Evolutionary conservation across 2,113 vertebrate species (phyloP), one percentile per base, ranked within the genome.

Genomic region (Austrofundulus limnaeus): DNA sequence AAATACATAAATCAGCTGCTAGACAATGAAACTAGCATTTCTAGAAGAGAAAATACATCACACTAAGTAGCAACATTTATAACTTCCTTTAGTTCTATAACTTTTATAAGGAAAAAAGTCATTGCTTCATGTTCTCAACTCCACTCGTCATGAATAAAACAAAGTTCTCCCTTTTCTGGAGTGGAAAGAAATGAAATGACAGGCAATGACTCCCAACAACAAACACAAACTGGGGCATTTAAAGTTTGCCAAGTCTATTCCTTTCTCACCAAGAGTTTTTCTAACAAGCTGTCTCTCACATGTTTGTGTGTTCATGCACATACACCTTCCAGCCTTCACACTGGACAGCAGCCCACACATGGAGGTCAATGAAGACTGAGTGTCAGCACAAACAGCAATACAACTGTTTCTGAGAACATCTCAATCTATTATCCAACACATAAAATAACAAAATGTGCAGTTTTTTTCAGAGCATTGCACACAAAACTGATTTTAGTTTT

Each of bases 171-270:
- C 79, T 86, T 91, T 90, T 92, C 80, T 88, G 87, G 76, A 88
- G 80, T 92, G 92, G 91, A 92, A 93, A 92, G 74, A 89, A 69
- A 75, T 79, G 61, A 84, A 77, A 77, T 88, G 84, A 86, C 63
- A 76, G 62, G 72, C 77, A 73, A 76, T 67, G 56, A 71, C 55
- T 74, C 43, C 49, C 24, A 42, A 45, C 45, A 14, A 75, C 72
- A 65, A 82, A 80, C 87, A 84, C 67, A 80, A 83, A 72, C 69
- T 61, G 19, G 42, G 70, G 37, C 43, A 65, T 52, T 57, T 37
- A 53, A 71, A 70, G 21, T 49, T 42, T 72, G 66, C 70, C 73
- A 82, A 78, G 63, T 72, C 58, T 47, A 23, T 34, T 70, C 70
- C 45, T 57, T 57, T 69, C 54, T 61, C 1, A 12, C 50, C 68